phyloP scores from a whole-genome alignment of 2,113 vertebrate genomes.

The Oriolus oriolus region DNA sequence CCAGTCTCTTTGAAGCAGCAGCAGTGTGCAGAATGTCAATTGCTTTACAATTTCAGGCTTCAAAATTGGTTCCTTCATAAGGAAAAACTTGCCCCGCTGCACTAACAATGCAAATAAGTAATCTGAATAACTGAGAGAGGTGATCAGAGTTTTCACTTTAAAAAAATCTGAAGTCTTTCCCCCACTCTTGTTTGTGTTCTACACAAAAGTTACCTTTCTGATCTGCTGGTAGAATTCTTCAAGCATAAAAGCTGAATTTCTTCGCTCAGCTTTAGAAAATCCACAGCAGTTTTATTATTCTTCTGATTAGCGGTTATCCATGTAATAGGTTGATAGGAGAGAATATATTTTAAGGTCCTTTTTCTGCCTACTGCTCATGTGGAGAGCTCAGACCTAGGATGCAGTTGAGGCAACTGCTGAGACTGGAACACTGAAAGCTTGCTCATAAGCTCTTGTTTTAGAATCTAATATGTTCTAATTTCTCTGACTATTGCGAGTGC shows the following conservation, averaged over 20 bases:
- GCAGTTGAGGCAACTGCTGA: neutral
- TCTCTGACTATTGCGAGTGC: conserved; percentile 20
- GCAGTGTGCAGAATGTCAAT: neutral
- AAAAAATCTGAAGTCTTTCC: neutral
- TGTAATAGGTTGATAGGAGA: neutral
- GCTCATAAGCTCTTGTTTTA: neutral
- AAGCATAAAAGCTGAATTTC: neutral
- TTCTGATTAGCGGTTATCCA: neutral
- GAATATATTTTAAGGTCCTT: neutral
- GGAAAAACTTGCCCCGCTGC: neutral
- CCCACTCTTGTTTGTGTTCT: neutral
- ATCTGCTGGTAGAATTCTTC: neutral
- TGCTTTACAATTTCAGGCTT: conserved; percentile 25
- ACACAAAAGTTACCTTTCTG: neutral
- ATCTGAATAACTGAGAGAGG: neutral
- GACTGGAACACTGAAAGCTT: neutral
- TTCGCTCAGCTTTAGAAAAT: neutral
- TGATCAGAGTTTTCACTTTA: neutral
- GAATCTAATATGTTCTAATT: neutral
- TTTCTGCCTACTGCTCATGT: neutral
- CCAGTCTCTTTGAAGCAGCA: neutral
- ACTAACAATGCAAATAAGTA: neutral
- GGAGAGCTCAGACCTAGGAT: neutral
- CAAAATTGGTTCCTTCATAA: neutral
- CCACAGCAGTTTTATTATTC: neutral